These are phyloP conservation scores for Eupithecia centaureata DNA, from an alignment of 2,888 invertebrate species.

Conservation along the genomic window DNA sequence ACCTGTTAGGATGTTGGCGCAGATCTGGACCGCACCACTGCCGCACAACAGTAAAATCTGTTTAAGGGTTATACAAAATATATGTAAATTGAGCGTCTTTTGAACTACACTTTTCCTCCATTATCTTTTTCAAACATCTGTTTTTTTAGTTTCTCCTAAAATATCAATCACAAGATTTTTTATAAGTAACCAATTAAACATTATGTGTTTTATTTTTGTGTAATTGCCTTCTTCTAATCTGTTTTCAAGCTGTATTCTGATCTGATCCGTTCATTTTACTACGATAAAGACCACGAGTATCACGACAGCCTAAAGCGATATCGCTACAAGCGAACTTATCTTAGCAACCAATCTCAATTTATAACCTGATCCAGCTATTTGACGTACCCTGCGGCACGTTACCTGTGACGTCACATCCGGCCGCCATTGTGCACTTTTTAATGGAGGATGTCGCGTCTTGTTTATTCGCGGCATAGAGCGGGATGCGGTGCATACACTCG, in stretches of 20 bases:
- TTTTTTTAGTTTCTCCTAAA: too few species aligned
- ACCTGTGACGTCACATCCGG: constrained; percentile 32
- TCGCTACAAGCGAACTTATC: background rate
- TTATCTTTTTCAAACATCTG: too few species aligned
- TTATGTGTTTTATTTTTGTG: too few species aligned
- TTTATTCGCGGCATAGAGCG: constrained; percentile 4
- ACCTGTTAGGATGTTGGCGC: too few species aligned
- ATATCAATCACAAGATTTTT: too few species aligned
- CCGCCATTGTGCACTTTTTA: constrained; percentile 17
- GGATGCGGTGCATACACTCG: background rate
- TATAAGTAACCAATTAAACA: too few species aligned
- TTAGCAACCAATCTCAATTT: background rate
- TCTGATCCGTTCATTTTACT: background rate
- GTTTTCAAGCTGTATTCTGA: too few species aligned
- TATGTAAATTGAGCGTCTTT: too few species aligned
- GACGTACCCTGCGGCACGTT: background rate
- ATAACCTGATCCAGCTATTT: background rate
- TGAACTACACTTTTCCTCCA: too few species aligned
- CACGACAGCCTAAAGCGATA: background rate
- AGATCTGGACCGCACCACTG: too few species aligned
- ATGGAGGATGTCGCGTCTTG: constrained; percentile 17
- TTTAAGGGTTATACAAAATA: too few species aligned
- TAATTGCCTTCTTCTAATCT: background rate
- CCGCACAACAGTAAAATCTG: too few species aligned
- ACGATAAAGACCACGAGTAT: background rate